phyloP scores from a whole-genome alignment of 2,113 vertebrate genomes.

The Lampris megalopsis region DNA sequence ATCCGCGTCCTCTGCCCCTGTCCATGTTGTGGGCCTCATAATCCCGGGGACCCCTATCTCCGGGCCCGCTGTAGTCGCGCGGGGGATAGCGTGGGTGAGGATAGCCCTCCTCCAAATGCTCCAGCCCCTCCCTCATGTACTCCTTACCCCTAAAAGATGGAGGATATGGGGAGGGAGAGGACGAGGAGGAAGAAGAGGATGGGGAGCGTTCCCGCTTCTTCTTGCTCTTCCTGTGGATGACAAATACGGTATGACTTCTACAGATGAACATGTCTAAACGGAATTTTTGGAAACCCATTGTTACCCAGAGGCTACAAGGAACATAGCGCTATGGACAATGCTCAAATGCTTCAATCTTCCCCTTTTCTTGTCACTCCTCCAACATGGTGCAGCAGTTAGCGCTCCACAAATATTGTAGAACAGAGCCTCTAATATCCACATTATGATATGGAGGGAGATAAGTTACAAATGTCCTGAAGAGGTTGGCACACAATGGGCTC shows the following conservation, averaged over 20 bases:
- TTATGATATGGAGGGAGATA: not conserved
- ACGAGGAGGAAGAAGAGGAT: conserved; percentile 93
- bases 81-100: conserved; percentile 86
- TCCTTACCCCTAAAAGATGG: conserved; percentile 87
- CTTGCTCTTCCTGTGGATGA: conserved; percentile 89
- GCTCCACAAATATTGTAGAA: no score
- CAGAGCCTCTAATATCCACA: no score
- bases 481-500: not conserved
- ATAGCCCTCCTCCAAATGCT: conserved; percentile 88
- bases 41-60: conserved; percentile 72
- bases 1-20: conserved; percentile 79
- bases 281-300: not conserved
- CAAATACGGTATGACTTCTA: not conserved
- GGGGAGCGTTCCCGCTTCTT: conserved; percentile 93
- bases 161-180: conserved; percentile 85
- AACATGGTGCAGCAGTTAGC: no score
- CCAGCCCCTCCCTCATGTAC: conserved; percentile 88
- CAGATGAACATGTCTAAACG: not conserved
- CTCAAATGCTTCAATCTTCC: no score
- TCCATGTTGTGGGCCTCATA: conserved; percentile 73
- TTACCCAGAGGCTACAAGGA: no score
- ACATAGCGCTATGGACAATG: no score
- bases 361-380: no score
- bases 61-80: conserved; percentile 69
- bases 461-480: not conserved